Evolutionary conservation across 2,113 vertebrate genomes (phyloP), one percentile per base, ranked within the genome.

Genomic region (Brevimyrus niger): DNA sequence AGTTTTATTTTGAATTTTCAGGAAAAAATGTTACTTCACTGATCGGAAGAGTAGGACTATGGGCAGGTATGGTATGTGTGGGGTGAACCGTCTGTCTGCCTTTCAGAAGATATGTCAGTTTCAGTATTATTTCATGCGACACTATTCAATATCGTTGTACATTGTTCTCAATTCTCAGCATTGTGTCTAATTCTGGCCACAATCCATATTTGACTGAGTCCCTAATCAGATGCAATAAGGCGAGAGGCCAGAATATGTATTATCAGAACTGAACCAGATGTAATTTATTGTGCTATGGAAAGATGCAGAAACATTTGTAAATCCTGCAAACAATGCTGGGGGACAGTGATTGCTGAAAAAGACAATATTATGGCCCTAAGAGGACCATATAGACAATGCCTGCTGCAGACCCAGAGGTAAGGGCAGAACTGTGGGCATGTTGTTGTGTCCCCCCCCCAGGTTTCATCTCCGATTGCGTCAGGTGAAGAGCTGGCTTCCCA

Each of bases 1-100:
- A 44, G 58, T 90, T 92, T 88, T 89, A 94, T 38, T 19, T 47
- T 90, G 95, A 89, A 94, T 92, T 96, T 96, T 93, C 94, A 99
- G 98, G 95, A 99, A 98, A 96, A 99, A 99, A 95, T 98, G 96
- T 94, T 99, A 99, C 95, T 98, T 98, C 92, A 97, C 97, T 93
- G 98, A 99, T 93, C 95, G 96, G 96, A 99, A 96, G 96, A 98
- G 95, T 94, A 99, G 98, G 96, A 95, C 96, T 87, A 95, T 97
- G 95, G 95, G 97, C 96, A 99, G 98, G 98, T 99, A 95, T 93
- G 97, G 94, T 87, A 53, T 86, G n/a, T 51, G 13, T 53, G 50
- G 2, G 31, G 0, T 51, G 35, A 31, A 8, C 47, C n/a, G 7
- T 53, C n/a, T 51, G 27, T 91, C 83, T 46, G 27, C 10, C 46